phyloP scores from a whole-genome alignment of 2,113 vertebrate genomes.

The Lampris megalopsis region DNA sequence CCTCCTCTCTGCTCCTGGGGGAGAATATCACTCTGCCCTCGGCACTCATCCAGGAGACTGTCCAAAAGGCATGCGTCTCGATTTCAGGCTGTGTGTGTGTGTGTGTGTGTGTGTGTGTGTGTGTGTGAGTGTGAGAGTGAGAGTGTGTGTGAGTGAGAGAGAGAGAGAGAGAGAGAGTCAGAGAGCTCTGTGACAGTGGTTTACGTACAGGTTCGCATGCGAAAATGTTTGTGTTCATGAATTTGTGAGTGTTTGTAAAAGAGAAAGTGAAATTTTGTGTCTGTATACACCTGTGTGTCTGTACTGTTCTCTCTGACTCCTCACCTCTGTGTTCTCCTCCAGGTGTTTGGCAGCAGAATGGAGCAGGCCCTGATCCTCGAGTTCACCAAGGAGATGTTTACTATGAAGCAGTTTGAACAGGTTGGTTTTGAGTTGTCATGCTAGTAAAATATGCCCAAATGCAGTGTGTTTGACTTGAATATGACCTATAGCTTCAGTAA shows the following conservation, averaged over 20 bases:
- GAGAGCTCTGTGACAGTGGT: too few relatives aligned
- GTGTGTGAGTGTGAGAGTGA: not conserved
- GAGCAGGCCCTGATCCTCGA: conserved; percentile 83
- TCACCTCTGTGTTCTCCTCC: not conserved
- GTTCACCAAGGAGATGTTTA: conserved; percentile 91
- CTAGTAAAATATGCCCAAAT: too few relatives aligned
- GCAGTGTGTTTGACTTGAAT: not conserved
- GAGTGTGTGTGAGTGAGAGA: not conserved
- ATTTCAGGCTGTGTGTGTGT: not conserved
- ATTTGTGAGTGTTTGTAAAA: not conserved
- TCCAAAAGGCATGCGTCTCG: conserved; percentile 84
- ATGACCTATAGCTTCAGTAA: too few relatives aligned
- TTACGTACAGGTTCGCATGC: too few relatives aligned
- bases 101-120: not conserved
- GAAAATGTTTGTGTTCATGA: not conserved
- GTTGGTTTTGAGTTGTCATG: conserved; percentile 66
- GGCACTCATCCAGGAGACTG: conserved; percentile 79
- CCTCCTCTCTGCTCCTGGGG: conserved; percentile 87
- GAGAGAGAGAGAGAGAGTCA: too few relatives aligned
- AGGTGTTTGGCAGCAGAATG: conserved; percentile 88
- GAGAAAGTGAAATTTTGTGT: too few relatives aligned
- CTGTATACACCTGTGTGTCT: not conserved
- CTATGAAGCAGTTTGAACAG: conserved; percentile 94
- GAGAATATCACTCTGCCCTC: conserved; percentile 86
- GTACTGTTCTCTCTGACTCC: not conserved